phyloP scores from a whole-genome alignment of 1,140 invertebrate genomes.

The Orussus abietinus region DNA sequence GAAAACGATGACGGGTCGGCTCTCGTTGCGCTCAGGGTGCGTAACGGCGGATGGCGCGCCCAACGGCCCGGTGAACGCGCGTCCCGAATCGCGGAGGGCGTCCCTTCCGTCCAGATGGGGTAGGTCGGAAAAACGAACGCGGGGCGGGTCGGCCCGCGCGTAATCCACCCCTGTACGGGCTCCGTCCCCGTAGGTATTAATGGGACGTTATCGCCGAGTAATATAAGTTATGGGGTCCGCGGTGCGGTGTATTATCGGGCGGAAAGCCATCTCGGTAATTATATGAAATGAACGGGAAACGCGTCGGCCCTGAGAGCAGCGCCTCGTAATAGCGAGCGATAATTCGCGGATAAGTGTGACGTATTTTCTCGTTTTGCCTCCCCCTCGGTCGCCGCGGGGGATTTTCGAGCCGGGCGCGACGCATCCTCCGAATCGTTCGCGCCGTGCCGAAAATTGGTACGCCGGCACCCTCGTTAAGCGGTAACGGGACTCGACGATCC shows the following conservation, averaged over 20 bases:
- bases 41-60: too few relatives aligned
- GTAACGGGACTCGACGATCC: constrained; percentile 16
- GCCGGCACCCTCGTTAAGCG: constrained; percentile 19
- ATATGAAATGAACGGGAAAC: constrained; percentile 30
- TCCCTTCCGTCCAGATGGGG: too few relatives aligned
- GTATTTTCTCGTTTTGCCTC: constrained; percentile 27
- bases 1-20: too few relatives aligned
- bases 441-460: constrained; percentile 21
- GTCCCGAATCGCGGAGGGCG: too few relatives aligned
- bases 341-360: constrained; percentile 28
- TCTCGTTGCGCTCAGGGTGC: too few relatives aligned
- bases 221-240: constrained; percentile 23
- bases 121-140: too few relatives aligned
- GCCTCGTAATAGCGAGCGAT: constrained; percentile 25
- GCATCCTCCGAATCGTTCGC: background rate
- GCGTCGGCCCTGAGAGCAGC: constrained; percentile 11
- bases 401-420: constrained; percentile 4
- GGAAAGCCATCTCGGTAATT: constrained; percentile 26
- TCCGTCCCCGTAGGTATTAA: too few relatives aligned
- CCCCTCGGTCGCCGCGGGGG: background rate
- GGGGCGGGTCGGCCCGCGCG: too few relatives aligned
- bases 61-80: too few relatives aligned
- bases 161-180: too few relatives aligned
- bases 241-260: constrained; percentile 21
- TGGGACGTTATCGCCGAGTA: constrained; percentile 26